Evolutionary conservation across 2,113 vertebrate species (phyloP).

Genomic region (Chionomys nivalis): DNA sequence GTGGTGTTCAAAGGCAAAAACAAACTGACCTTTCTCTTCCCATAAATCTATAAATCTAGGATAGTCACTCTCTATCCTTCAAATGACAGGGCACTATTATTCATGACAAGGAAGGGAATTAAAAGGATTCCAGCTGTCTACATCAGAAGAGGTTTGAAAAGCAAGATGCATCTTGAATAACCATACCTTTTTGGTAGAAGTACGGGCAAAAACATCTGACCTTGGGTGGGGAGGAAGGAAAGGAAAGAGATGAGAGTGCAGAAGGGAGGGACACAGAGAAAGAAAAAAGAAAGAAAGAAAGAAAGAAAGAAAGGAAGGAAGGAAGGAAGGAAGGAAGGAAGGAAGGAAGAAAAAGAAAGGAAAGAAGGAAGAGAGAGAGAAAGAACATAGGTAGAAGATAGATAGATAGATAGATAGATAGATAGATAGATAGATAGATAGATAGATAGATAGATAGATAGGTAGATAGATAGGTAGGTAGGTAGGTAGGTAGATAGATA

Average conservation of each 20-base stretch:
- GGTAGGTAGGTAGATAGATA: too few relatives aligned
- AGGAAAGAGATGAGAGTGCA: not conserved
- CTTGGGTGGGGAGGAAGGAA: not conserved
- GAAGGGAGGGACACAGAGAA: too few relatives aligned
- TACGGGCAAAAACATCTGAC: not conserved
- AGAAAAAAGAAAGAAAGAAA: too few relatives aligned
- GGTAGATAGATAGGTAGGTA: not conserved
- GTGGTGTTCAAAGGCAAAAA: conserved; percentile 10
- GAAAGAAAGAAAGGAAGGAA: too few relatives aligned
- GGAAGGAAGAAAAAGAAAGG: too few relatives aligned
- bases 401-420: too few relatives aligned
- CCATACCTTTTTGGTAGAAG: conserved; percentile 30
- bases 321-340: too few relatives aligned
- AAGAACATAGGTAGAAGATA: not conserved
- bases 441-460: too few relatives aligned
- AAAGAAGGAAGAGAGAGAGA: too few relatives aligned
- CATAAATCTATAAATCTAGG: conserved; percentile 15
- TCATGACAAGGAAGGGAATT: conserved; percentile 7
- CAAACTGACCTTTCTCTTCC: not conserved
- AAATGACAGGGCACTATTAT: not conserved
- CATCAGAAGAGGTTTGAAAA: conserved; percentile 38
- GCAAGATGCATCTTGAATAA: conserved; percentile 30
- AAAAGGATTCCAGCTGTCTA: not conserved
- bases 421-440: too few relatives aligned
- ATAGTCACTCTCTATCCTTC: conserved; percentile 21